Base-by-base conservation (phyloP, 2,888 invertebrate genomes). In the Pammene aurita region DNA sequence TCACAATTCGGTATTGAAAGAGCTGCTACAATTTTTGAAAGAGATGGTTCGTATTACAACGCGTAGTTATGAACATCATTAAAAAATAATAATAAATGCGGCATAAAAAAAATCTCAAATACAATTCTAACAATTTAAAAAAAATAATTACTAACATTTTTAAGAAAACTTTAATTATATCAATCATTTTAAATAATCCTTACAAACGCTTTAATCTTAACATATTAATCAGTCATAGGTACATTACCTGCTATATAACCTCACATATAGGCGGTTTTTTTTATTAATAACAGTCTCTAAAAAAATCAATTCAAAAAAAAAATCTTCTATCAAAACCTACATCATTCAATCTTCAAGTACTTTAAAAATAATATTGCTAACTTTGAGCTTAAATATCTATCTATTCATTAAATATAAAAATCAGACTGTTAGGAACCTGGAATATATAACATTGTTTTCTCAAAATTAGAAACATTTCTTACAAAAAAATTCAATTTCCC, bases 291-390 rank as follows among this genome's bases (percentile, higher is more conserved):
- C 1, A n/a, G n/a, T 7, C 46, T 46, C 13, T n/a, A 46, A 11
- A n/a, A 41, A 41, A 41, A 41, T n/a, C 5, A 41, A 41, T 7
- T 41, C 5, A 41, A 41, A 46, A 46, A 46, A n/a, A 7, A 46
- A n/a, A 46, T 46, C 46, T 46, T 46, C 46, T 46, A 46, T 46
- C 46, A 46, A 46, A 46, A 46, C 46, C 46, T n/a, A 46, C 46
- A 46, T 46, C 46, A n/a, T n/a, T 46, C 13, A 46, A 46, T 46
- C 46, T n/a, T 11, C 46, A 46, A 46, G n/a, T 10, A 46, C n/a
- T n/a, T n/a, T 41, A 41, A 41, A 7, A 46, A 46, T 46, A 46
- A 46, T 46, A 46, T 46, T 46, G 46, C n/a, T 46, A n/a, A 11
- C 46, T 46, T n/a, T 46, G 46, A 46, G 46, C 46, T 11, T 46